phyloP scores from a whole-genome alignment of 37 sponge, comb jelly and placozoan genomes.

The Crambe crambe region DNA sequence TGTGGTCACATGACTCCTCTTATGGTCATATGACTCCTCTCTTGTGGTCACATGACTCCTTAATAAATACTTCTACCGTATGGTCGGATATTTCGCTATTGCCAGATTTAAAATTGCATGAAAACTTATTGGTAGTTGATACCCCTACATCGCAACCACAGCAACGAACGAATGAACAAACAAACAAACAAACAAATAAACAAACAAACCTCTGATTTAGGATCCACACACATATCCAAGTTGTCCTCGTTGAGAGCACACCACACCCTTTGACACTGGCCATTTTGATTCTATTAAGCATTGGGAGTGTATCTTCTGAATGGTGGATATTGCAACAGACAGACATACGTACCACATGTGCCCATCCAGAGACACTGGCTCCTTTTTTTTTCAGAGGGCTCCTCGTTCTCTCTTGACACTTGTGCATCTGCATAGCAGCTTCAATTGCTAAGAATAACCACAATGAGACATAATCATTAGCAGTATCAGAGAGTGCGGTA shows the following conservation, averaged over 20 bases:
- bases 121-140: too few species aligned
- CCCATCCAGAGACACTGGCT: constrained; percentile 19
- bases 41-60: too few species aligned
- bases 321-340: background rate
- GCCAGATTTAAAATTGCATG: too few species aligned
- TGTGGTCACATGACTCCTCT: too few species aligned
- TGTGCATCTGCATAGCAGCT: constrained; percentile 5
- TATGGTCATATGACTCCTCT: too few species aligned
- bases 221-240: background rate
- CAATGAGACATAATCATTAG: background rate
- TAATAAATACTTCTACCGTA: too few species aligned
- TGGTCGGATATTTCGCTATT: too few species aligned
- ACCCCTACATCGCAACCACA: too few species aligned
- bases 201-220: constrained; percentile 19
- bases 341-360: constrained; percentile 24
- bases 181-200: too few species aligned
- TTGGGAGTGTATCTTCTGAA: background rate
- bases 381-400: background rate
- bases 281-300: constrained; percentile 5
- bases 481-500: too few species aligned
- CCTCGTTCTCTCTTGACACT: background rate
- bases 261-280: constrained; percentile 28
- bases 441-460: constrained; percentile 6
- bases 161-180: too few species aligned
- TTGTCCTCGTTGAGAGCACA: constrained; percentile 6